These are phyloP conservation scores for Mesoligia furuncula DNA, from an alignment of 2,888 invertebrate genomes.

Conservation along the genomic window DNA sequence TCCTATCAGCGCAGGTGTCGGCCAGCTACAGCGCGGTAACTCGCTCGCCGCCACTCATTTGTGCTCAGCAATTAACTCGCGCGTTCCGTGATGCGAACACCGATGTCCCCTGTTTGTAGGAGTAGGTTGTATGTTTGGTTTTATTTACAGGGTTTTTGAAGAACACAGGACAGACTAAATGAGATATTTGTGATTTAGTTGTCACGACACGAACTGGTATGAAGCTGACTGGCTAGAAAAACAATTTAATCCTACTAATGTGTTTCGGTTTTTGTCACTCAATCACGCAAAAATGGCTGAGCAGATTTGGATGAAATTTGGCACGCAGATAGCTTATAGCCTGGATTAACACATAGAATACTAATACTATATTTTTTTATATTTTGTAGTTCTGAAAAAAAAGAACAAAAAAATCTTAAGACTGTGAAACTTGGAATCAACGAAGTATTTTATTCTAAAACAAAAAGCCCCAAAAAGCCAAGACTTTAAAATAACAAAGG, in stretches of 20 bases:
- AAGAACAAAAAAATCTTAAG: not conserved
- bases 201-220: not conserved
- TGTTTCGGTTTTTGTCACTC: not conserved
- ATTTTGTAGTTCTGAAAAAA: too few species aligned
- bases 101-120: slow-evolving; percentile 59
- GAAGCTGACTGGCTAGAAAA: not conserved
- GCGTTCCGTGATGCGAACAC: slow-evolving; percentile 78
- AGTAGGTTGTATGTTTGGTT: slow-evolving; percentile 19
- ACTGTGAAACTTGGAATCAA: not conserved
- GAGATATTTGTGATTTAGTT: not conserved
- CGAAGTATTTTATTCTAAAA: not conserved
- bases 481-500: slow-evolving; percentile 1
- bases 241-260: not conserved
- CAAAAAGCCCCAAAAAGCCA: not conserved
- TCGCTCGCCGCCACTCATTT: slow-evolving; percentile 83
- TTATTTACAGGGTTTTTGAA: slow-evolving; percentile 12
- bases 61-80: slow-evolving; percentile 87
- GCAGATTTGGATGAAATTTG: not conserved
- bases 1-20: slow-evolving; percentile 77
- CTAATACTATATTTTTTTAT: too few species aligned
- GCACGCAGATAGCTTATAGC: not conserved
- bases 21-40: slow-evolving; percentile 75
- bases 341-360: not conserved
- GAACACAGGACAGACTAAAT: not conserved
- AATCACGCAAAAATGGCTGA: not conserved